phyloP scores from a whole-genome alignment of 2,888 invertebrate species.

The Brachyptera putata region DNA sequence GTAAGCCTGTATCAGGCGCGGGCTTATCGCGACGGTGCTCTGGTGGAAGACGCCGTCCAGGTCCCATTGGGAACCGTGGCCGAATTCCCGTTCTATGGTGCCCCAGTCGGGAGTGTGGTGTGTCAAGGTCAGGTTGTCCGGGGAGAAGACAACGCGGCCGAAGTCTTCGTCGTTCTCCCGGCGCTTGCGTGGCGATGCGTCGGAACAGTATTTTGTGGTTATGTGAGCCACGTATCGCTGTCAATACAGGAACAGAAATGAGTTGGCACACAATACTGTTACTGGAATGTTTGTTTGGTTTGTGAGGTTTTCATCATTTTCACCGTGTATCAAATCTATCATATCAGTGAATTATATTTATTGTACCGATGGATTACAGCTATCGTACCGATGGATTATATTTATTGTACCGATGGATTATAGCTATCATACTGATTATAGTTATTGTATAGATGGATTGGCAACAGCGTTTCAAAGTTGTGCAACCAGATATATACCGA shows the following conservation, averaged over 20 bases:
- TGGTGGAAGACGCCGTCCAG: constrained; percentile 35
- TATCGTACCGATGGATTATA: too few species aligned
- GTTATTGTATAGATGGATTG: too few species aligned
- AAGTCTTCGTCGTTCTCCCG: constrained; percentile 21
- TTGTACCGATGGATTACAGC: too few species aligned
- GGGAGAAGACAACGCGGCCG: constrained; percentile 31
- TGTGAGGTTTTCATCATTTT: too few species aligned
- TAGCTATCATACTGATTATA: too few species aligned
- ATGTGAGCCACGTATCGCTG: constrained; percentile 31
- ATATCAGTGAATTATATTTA: too few species aligned
- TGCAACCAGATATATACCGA: too few species aligned
- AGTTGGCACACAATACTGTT: too few species aligned
- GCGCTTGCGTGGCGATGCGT: background rate
- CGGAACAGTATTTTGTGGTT: constrained; percentile 31
- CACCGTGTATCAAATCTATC: too few species aligned
- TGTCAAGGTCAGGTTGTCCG: constrained; percentile 29
- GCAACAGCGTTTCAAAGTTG: too few species aligned
- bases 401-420: too few species aligned
- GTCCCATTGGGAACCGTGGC: background rate
- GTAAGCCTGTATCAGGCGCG: constrained; percentile 39
- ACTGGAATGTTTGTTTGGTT: too few species aligned
- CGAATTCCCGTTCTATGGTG: constrained; percentile 17
- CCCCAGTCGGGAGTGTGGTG: constrained; percentile 29
- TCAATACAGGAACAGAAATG: background rate
- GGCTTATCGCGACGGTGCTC: constrained; percentile 35